These are phyloP conservation scores for Amazonetta brasiliensis DNA, from an alignment of 2,797 vertebrate genomes.

Conservation along the genomic window DNA sequence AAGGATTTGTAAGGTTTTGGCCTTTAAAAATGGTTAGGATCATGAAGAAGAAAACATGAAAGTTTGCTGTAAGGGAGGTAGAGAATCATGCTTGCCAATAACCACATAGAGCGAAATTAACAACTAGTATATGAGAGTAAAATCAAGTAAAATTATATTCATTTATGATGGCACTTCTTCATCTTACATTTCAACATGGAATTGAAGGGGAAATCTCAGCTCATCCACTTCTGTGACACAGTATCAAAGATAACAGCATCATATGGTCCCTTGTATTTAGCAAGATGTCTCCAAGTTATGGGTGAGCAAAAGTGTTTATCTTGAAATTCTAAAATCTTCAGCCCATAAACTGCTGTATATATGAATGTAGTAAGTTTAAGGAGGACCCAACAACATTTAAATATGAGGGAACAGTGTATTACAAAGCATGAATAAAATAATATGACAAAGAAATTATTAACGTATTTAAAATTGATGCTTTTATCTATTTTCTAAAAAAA, in stretches of 20 bases:
- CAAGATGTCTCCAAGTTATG: background rate
- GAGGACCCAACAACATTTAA: background rate
- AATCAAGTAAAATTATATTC: background rate
- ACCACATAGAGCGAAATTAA: conserved; percentile 14
- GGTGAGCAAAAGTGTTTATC: background rate
- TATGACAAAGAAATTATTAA: background rate
- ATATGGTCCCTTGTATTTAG: background rate
- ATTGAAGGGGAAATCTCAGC: background rate
- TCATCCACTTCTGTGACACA: background rate
- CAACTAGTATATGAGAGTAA: background rate
- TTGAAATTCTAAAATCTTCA: background rate
- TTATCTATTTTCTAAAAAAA: too few species aligned
- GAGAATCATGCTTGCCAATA: conserved; percentile 21
- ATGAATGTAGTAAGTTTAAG: background rate
- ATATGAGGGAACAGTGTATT: background rate
- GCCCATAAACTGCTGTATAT: background rate
- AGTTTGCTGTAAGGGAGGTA: conserved; percentile 23
- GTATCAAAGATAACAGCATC: background rate
- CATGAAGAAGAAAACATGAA: background rate
- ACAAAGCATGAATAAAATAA: background rate
- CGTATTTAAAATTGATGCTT: background rate
- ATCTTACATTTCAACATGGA: background rate
- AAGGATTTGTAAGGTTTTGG: conserved; percentile 61
- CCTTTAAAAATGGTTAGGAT: conserved; percentile 23
- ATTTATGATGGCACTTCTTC: conserved; percentile 10